Percentiles rank a stretch among this genome's conserved stretches.
These are phyloP conservation scores for Atherinosoma microstoma DNA, from an alignment of 2,797 vertebrate genomes.

Conservation along the genomic window DNA sequence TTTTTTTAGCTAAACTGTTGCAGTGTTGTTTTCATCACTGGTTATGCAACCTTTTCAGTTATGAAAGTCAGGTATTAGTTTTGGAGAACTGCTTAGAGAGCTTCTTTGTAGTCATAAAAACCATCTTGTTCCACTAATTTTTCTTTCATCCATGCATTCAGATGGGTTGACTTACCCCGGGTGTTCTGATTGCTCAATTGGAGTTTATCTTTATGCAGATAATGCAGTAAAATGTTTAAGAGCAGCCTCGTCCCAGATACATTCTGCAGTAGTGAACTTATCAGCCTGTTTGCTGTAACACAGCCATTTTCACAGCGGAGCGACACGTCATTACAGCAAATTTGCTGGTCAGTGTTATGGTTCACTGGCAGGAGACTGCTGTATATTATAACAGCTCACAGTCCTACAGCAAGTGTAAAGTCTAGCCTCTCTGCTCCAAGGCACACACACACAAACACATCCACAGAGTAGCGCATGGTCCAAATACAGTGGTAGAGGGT, in stretches of 20 bases:
- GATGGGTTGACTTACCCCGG: slow-evolving; percentile 3
- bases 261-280: slow-evolving; percentile 5
- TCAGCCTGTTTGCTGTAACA: slow-evolving; percentile 15
- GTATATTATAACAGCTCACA: slow-evolving; percentile 56
- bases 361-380: slow-evolving; percentile 50
- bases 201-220: slow-evolving; percentile 3
- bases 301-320: slow-evolving; percentile 49
- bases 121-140: background rate
- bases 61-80: too few relatives aligned
- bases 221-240: slow-evolving; percentile 2
- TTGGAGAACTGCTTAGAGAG: too few relatives aligned
- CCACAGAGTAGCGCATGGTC: slow-evolving; percentile 48
- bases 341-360: slow-evolving; percentile 44
- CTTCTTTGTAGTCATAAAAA: too few relatives aligned
- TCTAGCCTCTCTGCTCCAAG: slow-evolving; percentile 40
- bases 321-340: slow-evolving; percentile 38
- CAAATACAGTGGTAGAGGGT: slow-evolving; percentile 35
- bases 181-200: slow-evolving; percentile 2
- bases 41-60: background rate
- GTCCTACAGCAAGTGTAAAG: slow-evolving; percentile 55
- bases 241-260: background rate
- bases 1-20: background rate
- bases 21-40: background rate
- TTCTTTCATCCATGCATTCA: background rate
- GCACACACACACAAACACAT: slow-evolving; percentile 29